Base-by-base conservation (phyloP, 2,888 invertebrate genomes). In the Heterodera filipjevi region DNA sequence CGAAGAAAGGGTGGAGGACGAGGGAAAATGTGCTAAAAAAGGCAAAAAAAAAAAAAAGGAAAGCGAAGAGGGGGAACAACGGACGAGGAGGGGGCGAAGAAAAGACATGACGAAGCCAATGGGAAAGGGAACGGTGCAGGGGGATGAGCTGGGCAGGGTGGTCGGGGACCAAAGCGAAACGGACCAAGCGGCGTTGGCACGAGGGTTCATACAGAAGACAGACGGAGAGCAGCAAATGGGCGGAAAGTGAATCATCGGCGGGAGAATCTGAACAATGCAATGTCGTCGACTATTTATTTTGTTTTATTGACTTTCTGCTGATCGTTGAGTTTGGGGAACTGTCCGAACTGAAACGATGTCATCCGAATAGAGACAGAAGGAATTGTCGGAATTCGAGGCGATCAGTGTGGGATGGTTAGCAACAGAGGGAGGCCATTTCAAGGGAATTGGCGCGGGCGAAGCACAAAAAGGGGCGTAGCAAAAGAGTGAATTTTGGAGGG, bases 291-390 rank as follows among this genome's bases (percentile, higher is more conserved):
- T n/a, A n/a, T n/a, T 44, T 44, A 10, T 44, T 44, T 10, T 44
- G 12, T 44, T 44, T 44, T 44, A 12, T 12, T 19, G 19, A 49
- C 19, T 16, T 49, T 19, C 49, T 49, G 10, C 39, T 12, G 39
- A 6, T 39, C n/a, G n/a, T 53, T 22, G 22, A 16, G 59, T 27
- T 59, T 59, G 59, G 59, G 59, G 27, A n/a, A 59, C 59, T 59
- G 59, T 59, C 27, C 27, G 59, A 59, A 59, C 22, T 59, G 68
- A 68, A 68, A 35, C 27, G 22, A 68, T 68, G 32, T 68, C 68
- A n/a, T 68, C 68, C 19, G 32, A 35, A 35, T 16, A 33, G 16
- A 68, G 33, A 33, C 33, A 33, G 22, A 68, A 22, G 33, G 33
- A 16, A 35, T 33, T 32, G 68, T 33, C 33, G 33, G 66, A 66